Base-by-base conservation (phyloP, 2,888 invertebrate species). In the Tenthredo distinguenda region DNA sequence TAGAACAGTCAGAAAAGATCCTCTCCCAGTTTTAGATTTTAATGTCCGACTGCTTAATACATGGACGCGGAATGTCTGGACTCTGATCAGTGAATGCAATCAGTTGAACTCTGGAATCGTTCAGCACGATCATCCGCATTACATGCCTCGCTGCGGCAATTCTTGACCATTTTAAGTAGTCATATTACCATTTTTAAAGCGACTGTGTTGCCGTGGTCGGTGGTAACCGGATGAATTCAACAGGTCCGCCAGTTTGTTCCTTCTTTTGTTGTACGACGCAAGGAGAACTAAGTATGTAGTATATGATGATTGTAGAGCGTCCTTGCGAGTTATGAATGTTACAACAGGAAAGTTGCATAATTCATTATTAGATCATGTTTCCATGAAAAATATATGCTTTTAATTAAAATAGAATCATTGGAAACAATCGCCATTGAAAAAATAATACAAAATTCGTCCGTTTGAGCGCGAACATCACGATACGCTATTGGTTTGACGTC, bases 201-300 rank as follows among this genome's bases (percentile, higher is more conserved):
- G 34, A 68, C 1, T 68, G 18, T 34, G 6, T 68, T 18, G 18
- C 15, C 68, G 34, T 34, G 10, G 68, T 18, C 26, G 18, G 68
- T 18, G 18, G 6, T 68, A 68, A 34, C 21, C 6, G 31, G 68
- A 18, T 68, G 7, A 65, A 68, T 34, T 68, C 4, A 68, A 68
- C 18, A 68, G 34, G 68, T 34, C 68, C 68, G 68, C 68, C 18
- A 34, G 34, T 68, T 68, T 68, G 68, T 68, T 68, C 68, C 68
- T 68, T 68, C 31, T 68, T 68, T 68, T 68, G 68, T 68, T 68
- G 5, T 68, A 68, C 34, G 68, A 34, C 68, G 34, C 68, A 68
- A 68, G 68, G 68, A 68, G 34, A 68, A 68, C 34, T 34, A 15
- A 68, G 26, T 31, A 68, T 68, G 31, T 68, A 34, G 68, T 18